Percentiles rank a stretch among this genome's conserved stretches.
phyloP scores from a whole-genome alignment of 2,113 vertebrate species.

The Cervus canadensis region DNA sequence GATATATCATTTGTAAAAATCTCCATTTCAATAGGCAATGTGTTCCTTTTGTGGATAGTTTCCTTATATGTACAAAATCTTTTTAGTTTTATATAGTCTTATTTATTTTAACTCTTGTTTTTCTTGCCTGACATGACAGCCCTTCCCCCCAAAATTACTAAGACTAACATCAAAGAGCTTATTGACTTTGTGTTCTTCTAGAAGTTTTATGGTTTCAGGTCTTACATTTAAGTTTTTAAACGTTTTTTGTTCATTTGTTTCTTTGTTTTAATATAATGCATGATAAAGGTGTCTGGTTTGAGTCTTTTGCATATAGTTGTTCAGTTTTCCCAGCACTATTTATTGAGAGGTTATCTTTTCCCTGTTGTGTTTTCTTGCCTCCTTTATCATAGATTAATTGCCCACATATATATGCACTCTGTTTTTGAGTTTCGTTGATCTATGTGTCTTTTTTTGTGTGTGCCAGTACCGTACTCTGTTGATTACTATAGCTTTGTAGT shows the following conservation, averaged over 20 bases:
- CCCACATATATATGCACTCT: neutral
- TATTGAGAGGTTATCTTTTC: neutral
- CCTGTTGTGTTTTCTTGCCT: neutral
- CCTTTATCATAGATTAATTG: neutral
- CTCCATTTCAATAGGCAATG: neutral
- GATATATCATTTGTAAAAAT: neutral
- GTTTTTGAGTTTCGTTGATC: neutral
- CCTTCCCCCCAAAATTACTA: accelerated
- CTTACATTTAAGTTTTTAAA: neutral
- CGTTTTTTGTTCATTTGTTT: neutral
- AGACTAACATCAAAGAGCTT: neutral
- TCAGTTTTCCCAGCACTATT: neutral
- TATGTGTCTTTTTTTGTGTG: neutral
- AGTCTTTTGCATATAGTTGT: neutral
- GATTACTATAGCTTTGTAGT: neutral
- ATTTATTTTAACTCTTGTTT: neutral
- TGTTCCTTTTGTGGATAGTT: neutral
- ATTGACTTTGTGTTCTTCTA: neutral
- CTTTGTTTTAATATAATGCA: neutral
- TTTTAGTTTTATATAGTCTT: neutral
- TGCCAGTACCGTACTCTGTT: neutral
- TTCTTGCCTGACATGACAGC: neutral
- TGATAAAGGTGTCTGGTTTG: neutral
- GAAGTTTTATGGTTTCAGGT: neutral
- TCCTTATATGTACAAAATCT: neutral